Conservation (phyloP, 2,113 vertebrate species). For the Phyllostomus discolor region DNA sequence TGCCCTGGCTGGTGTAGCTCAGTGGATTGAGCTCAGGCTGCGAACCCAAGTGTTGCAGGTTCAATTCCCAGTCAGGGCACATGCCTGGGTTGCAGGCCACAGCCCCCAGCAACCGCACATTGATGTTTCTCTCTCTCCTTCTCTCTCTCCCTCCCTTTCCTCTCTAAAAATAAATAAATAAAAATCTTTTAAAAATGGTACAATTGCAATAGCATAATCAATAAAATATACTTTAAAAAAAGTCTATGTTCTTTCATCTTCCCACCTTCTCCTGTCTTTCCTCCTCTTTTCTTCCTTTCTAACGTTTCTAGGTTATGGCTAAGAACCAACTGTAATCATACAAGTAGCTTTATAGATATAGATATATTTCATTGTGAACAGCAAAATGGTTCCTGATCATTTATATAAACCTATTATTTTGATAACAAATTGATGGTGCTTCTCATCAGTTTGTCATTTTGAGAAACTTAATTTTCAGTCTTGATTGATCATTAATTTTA, state of each 20-base stretch:
- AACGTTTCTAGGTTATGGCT: neutral
- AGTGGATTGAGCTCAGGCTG: too few species aligned
- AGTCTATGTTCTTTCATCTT: neutral
- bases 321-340: neutral
- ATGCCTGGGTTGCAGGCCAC: too few species aligned
- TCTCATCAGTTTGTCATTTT: neutral
- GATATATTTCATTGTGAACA: neutral
- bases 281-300: neutral
- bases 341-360: neutral
- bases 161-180: too few species aligned
- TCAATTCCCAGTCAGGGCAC: too few species aligned
- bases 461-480: neutral
- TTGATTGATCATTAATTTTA: neutral
- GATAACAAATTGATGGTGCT: neutral
- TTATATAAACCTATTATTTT: neutral
- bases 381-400: neutral
- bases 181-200: too few species aligned
- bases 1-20: too few species aligned
- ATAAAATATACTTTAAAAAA: too few species aligned
- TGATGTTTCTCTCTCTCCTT: too few species aligned
- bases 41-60: too few species aligned
- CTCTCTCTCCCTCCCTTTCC: too few species aligned
- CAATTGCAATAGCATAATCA: too few species aligned
- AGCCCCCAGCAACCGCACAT: too few species aligned
- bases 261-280: neutral